Conservation (phyloP, 2,797 vertebrate species). For the Microctenopoma steveboyesi region DNA sequence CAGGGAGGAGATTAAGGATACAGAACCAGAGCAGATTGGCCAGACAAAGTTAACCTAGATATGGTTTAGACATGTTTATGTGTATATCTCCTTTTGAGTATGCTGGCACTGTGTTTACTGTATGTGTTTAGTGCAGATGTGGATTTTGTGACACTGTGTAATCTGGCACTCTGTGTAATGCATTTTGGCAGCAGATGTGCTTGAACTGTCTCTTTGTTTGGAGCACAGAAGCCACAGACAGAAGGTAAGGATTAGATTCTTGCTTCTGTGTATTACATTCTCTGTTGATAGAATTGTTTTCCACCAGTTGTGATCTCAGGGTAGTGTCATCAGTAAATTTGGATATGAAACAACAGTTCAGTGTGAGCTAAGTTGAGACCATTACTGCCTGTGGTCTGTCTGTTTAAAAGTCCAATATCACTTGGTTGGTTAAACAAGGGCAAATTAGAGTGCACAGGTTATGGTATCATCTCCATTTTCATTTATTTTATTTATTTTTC, state of each 20-base stretch:
- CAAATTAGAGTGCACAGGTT: no score
- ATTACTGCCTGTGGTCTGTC: no score
- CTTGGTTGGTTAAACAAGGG: no score
- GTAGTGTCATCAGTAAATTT: no score
- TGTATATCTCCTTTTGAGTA: constrained; percentile 35
- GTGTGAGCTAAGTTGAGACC: no score
- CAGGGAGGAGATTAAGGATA: constrained; percentile 77
- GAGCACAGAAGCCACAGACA: constrained; percentile 36
- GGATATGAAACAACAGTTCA: no score
- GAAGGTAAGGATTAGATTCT: constrained; percentile 41
- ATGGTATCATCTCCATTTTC: no score
- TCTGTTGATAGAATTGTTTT: no score
- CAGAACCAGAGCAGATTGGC: constrained; percentile 77
- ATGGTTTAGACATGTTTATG: constrained; percentile 52
- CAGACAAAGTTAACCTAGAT: constrained; percentile 81
- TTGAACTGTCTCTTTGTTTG: constrained; percentile 25
- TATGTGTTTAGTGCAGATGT: constrained; percentile 21
- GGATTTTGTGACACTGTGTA: constrained; percentile 31
- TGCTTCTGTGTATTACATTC: neutral
- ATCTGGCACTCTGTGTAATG: constrained; percentile 25
- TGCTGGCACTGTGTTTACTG: constrained; percentile 2
- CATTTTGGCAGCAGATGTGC: constrained; percentile 22
- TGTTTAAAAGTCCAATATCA: no score
- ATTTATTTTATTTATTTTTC: no score
- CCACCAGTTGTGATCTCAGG: no score